Base-by-base conservation (phyloP, 2,888 invertebrate species). In the Calliopum simillimum region DNA sequence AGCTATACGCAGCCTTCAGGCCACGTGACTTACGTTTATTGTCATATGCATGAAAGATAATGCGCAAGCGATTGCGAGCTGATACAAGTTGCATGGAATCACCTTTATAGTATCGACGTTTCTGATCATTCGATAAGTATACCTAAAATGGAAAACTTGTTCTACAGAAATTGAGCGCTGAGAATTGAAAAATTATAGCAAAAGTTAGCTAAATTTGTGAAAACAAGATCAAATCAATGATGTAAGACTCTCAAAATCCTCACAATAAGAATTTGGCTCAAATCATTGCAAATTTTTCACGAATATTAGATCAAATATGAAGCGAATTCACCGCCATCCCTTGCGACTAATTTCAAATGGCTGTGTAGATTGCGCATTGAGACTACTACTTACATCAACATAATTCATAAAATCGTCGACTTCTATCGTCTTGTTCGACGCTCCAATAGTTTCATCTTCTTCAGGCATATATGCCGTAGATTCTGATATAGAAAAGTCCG, bases 1-100 rank as follows among this genome's bases (percentile, higher is more conserved):
- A 89, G 1, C 90, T 89, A 79, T 93, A 97, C 74, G 92, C 91
- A 1, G 93, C 91, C 62, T 88, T 87, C 81, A 96, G 93, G 0
- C 96, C 96, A 47, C 88, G 87, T 1, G 75, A 76, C 19, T 72
- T 74, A 19, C 89, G 76, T 33, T 87, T 89, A 72, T 86, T 83
- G 75, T 91, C 91, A 0, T 90, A 90, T 53, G 82, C 79, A 62
- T 86, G 86, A 80, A 96, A 94, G 71, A 89, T 88, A 41, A 97
- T 77, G 81, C 90, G 91, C 83, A 97, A 87, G 75, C 89, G 89
- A 83, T 96, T 96, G 71, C 89, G 88, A 0, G 91, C 89, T 0
- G 96, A 94, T 14, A 90, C 87, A 49, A 91, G 87, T 11, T 87
- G 85, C 0, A 91, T 90, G 0, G 74, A 67, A 2, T 71, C 21